These are phyloP conservation scores for Sebastes diaconus DNA, from an alignment of 2,797 vertebrate genomes.

Conservation along the genomic window DNA sequence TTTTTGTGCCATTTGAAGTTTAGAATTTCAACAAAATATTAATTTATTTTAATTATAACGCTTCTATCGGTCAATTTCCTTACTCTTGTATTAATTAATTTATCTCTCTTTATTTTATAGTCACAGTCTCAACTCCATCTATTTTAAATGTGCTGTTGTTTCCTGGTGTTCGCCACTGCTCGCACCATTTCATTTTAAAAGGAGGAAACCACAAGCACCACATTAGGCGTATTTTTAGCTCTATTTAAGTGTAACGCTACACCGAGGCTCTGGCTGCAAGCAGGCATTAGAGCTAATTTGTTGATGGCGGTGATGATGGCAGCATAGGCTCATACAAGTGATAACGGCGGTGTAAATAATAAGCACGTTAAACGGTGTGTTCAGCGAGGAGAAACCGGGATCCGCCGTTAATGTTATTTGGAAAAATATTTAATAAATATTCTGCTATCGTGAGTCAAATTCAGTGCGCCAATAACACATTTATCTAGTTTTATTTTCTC, in stretches of 20 bases:
- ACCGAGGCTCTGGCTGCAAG: constrained; percentile 24
- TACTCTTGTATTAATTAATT: not conserved
- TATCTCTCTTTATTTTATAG: not conserved
- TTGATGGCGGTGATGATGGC: constrained; percentile 54
- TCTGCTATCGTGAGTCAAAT: not conserved
- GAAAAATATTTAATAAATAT: not conserved
- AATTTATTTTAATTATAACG: not conserved
- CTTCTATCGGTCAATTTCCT: rapidly evolving
- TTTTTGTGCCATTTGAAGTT: not conserved
- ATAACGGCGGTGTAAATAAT: constrained; percentile 52
- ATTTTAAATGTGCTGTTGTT: not conserved
- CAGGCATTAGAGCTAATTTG: constrained; percentile 47
- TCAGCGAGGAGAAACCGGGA: not conserved
- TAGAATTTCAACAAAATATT: not conserved
- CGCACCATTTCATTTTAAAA: constrained; percentile 39
- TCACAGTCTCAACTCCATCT: not conserved
- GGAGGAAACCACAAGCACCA: constrained; percentile 38
- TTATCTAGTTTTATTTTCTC: not conserved
- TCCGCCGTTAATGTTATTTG: not conserved
- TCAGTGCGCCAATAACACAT: not conserved
- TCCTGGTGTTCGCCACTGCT: not conserved
- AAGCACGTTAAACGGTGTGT: not conserved
- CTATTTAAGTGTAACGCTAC: constrained; percentile 52
- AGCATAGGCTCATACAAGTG: constrained; percentile 31
- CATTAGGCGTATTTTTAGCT: constrained; percentile 27